Evolutionary conservation across 2,888 invertebrate species (phyloP), one percentile per base, ranked within the genome.

Genomic region (Philaethria dido): DNA sequence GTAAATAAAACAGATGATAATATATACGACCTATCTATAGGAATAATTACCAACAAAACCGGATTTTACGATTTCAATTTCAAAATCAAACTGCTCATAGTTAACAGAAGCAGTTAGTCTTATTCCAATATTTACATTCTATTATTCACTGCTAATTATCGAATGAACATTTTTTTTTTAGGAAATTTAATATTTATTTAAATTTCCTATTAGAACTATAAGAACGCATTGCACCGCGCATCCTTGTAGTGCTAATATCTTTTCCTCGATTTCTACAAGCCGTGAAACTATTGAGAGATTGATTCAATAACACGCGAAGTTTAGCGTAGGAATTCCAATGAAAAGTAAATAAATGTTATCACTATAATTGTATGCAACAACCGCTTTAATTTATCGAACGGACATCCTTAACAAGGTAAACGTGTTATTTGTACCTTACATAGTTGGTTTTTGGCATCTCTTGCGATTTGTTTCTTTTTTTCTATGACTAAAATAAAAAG

Each of bases 231-330:
- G 62, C 63, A 68, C 29, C 44, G 33, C 16, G 50, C 64, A 66
- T 68, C 68, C 70, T 68, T 48, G 33, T 18, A 68, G 33, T 57
- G 33, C 54, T 79, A 73, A 77, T 73, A 73, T 76, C 77, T 84
- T 83, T 87, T 83, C 86, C 85, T 84, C 81, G 78, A 83, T 88
- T 88, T 88, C 87, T 84, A 84, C n/a, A 76, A 77, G 73, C 86
- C 83, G 79, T 82, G 81, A 79, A 75, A 75, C 76, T 73, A 72
- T 78, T 76, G 75, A 73, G 39, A 36, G 22, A 57, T 72, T 68
- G 64, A 50, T 54, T 70, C 64, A 66, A 63, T 52, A 62, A 47
- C 66, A 70, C 72, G 72, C 75, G 70, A 66, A 57, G 67, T 54
- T 20, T 42, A 62, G 55, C 60, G 42, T 48, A 60, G 62, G 68